Evolutionary conservation across 2,888 invertebrate genomes (phyloP).

Genomic region (Margaritifera margaritifera): DNA sequence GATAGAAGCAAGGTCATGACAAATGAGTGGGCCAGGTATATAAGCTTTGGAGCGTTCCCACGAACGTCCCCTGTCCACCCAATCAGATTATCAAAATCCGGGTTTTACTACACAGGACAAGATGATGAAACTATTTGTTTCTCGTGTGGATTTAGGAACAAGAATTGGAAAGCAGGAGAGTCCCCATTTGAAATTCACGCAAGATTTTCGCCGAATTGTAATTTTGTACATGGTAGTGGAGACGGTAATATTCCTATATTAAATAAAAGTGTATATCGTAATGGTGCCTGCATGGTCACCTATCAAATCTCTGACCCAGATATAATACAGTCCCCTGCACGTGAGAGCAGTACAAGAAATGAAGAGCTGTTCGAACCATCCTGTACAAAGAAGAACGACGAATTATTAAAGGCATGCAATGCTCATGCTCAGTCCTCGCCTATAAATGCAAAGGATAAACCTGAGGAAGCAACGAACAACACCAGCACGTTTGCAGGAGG

Average conservation of each 20-base stretch:
- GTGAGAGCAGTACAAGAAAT: too few relatives aligned
- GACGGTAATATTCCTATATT: slow-evolving; percentile 5
- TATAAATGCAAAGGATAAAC: too few relatives aligned
- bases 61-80: not conserved
- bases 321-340: too few relatives aligned
- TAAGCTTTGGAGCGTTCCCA: slow-evolving; percentile 7
- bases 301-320: too few relatives aligned
- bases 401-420: too few relatives aligned
- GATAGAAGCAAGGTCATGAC: slow-evolving; percentile 2
- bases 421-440: too few relatives aligned
- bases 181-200: slow-evolving; percentile 4
- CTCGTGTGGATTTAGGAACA: slow-evolving; percentile 8
- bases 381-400: too few relatives aligned
- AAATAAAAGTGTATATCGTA: too few relatives aligned
- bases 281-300: too few relatives aligned
- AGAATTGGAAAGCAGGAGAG: slow-evolving; percentile 2
- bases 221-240: slow-evolving; percentile 1
- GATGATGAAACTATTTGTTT: slow-evolving; percentile 13
- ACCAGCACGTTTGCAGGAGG: too few relatives aligned
- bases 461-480: too few relatives aligned
- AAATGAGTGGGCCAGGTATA: slow-evolving; percentile 9
- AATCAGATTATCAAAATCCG: slow-evolving; percentile 8
- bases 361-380: too few relatives aligned
- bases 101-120: slow-evolving; percentile 10
- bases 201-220: slow-evolving; percentile 8